Percentiles rank a stretch among this genome's conserved stretches.
These are phyloP conservation scores for Drosophila pachea DNA, from an alignment of 1,140 invertebrate species.

Conservation along the genomic window DNA sequence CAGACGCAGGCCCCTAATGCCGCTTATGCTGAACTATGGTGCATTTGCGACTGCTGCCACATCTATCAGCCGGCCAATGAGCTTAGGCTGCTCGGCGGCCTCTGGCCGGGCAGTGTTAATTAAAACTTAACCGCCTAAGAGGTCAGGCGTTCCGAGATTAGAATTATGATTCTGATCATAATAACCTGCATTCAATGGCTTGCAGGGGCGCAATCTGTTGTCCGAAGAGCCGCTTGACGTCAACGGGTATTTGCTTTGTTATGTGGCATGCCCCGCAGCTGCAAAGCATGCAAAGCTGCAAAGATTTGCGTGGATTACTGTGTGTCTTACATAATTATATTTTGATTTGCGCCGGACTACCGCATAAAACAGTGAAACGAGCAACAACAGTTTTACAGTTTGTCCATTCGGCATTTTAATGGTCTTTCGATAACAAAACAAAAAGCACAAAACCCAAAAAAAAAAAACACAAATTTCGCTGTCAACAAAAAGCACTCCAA, in stretches of 20 bases:
- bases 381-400: constrained; percentile 30
- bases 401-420: constrained; percentile 39
- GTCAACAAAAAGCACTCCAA: constrained; percentile 23
- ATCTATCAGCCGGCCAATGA: constrained; percentile 15
- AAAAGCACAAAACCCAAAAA: neutral
- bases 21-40: neutral
- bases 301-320: constrained; percentile 3
- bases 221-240: neutral
- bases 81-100: neutral
- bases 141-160: constrained; percentile 22
- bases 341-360: constrained; percentile 22
- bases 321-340: constrained; percentile 9
- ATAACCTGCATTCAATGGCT: too few relatives aligned
- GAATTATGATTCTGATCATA: constrained; percentile 5
- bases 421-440: constrained; percentile 17
- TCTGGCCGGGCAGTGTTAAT: constrained; percentile 16
- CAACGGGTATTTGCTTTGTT: too few relatives aligned
- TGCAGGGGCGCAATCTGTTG: neutral
- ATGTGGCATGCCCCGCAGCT: neutral
- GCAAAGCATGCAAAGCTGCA: too few relatives aligned
- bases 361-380: constrained; percentile 18
- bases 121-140: constrained; percentile 21
- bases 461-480: constrained; percentile 30
- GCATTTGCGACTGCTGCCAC: constrained; percentile 18
- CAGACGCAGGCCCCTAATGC: neutral